Base-by-base conservation (phyloP, 2,113 vertebrate species). In the Brachyistius frenatus region DNA sequence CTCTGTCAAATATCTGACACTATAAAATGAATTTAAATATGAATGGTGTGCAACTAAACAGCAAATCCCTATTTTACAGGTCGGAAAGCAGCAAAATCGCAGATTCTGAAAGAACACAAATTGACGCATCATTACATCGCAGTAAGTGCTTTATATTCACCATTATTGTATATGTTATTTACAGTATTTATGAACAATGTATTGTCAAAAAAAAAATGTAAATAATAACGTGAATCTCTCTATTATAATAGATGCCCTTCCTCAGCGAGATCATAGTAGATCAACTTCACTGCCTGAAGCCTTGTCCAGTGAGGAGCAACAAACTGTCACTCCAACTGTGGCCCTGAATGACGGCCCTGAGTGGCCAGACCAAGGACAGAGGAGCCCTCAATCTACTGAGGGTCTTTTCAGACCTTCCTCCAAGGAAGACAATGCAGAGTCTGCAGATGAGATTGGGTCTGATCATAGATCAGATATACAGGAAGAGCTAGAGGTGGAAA, bases 71-170 rank as follows among this genome's bases (percentile, higher is more conserved):
- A 32, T 72, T 61, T 66, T 36, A 72, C 68, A 98, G 96, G 75
- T 86, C 95, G 63, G 97, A 97, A 84, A 91, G 93, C 23, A 73
- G 89, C 76, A 95, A 94, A 80, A 94, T 84, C 52, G 78, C 94
- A 72, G 95, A 96, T 7, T 86, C 95, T 35, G 94, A 90, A 90
- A 78, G 79, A 92, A 89, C 76, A 8, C 94, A 85, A 66, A 74
- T 90, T 72, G 94, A 95, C 67, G 93, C 93, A 36, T 94, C 96
- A 83, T 89, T 91, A 52, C 93, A 96, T 53, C 94, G 91, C 44
- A 66, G 97, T 98, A 83, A 68, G 66, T 88, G 33, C 84, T 66
- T 85, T 71, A 37, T n/a, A 31, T 30, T 63, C 10, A 36, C 63
- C 6, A 7, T 14, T 10, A 32, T 16, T 35, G 16, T 7, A 14